phyloP scores from a whole-genome alignment of 2,888 invertebrate species.

The Chirona hameri region DNA sequence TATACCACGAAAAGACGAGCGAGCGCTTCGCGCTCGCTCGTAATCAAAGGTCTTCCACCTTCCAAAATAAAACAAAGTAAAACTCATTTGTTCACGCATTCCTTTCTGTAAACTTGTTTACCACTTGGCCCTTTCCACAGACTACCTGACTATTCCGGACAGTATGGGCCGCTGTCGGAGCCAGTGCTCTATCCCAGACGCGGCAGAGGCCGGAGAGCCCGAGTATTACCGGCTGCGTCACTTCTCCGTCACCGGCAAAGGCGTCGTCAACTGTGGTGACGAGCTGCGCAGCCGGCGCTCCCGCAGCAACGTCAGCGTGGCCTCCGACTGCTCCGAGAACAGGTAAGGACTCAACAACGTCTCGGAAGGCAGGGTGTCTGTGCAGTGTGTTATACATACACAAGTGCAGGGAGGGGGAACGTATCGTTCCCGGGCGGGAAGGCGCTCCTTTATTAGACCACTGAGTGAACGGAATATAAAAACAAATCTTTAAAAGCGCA shows the following conservation, averaged over 20 bases:
- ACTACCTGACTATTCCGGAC: slow-evolving; percentile 6
- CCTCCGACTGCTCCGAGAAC: slow-evolving; percentile 53
- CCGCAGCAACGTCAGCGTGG: slow-evolving; percentile 44
- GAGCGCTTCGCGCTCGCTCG: too few relatives aligned
- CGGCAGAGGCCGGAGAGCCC: slow-evolving; percentile 33
- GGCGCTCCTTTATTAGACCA: background rate
- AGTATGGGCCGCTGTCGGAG: background rate
- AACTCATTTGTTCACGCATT: too few relatives aligned
- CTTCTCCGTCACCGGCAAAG: slow-evolving; percentile 43
- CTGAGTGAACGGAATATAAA: background rate
- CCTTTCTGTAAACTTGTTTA: too few relatives aligned
- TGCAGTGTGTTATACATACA: too few relatives aligned
- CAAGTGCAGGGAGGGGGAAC: too few relatives aligned
- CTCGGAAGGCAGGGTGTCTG: too few relatives aligned
- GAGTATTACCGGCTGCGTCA: slow-evolving; percentile 43
- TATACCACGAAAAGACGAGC: too few relatives aligned
- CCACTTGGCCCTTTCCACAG: background rate
- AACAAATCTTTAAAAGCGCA: too few relatives aligned
- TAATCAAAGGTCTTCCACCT: too few relatives aligned
- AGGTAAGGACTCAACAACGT: slow-evolving; percentile 52
- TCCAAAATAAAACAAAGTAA: too few relatives aligned
- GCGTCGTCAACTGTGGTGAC: slow-evolving; percentile 44
- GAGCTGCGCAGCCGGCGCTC: slow-evolving; percentile 42
- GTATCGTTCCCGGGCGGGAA: too few relatives aligned
- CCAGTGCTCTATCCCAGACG: slow-evolving; percentile 43